Conservation (phyloP, 2,888 invertebrate species). For the Crioceris asparagi region DNA sequence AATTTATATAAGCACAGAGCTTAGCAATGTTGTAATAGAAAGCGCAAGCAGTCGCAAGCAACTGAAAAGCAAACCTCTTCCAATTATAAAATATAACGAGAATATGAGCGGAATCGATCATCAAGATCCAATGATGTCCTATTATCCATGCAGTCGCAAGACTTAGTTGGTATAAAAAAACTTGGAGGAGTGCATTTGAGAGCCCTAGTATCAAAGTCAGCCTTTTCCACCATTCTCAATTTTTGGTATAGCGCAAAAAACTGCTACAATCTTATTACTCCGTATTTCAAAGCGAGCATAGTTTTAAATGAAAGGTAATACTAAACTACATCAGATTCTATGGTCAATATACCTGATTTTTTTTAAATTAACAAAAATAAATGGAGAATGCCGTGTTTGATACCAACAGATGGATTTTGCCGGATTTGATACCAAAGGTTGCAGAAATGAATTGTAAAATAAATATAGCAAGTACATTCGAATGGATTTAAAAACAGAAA, state of each 20-base stretch:
- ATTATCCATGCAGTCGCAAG: slow-evolving; percentile 8
- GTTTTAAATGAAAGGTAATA: background rate
- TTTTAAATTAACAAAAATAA: background rate
- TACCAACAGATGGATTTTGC: too few relatives aligned
- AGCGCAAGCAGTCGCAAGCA: background rate
- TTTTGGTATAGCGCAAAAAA: background rate
- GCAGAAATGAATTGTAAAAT: too few relatives aligned
- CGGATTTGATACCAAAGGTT: too few relatives aligned
- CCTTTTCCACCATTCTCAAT: too few relatives aligned
- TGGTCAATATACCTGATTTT: background rate
- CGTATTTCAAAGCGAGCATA: too few relatives aligned
- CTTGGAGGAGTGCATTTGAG: slow-evolving; percentile 4
- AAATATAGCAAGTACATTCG: too few relatives aligned
- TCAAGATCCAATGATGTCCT: slow-evolving; percentile 11
- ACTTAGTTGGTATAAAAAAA: slow-evolving; percentile 9
- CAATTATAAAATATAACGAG: slow-evolving; percentile 5
- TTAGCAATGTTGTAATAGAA: background rate
- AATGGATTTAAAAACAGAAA: too few relatives aligned
- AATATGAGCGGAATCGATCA: slow-evolving; percentile 9
- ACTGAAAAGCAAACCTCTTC: background rate
- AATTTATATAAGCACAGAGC: background rate
- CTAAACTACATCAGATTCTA: background rate
- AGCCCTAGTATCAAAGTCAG: too few relatives aligned
- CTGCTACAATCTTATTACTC: background rate
- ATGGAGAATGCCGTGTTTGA: too few relatives aligned